Evolutionary conservation across 2,113 vertebrate species (phyloP).

Genomic region (Cavia porcellus): DNA sequence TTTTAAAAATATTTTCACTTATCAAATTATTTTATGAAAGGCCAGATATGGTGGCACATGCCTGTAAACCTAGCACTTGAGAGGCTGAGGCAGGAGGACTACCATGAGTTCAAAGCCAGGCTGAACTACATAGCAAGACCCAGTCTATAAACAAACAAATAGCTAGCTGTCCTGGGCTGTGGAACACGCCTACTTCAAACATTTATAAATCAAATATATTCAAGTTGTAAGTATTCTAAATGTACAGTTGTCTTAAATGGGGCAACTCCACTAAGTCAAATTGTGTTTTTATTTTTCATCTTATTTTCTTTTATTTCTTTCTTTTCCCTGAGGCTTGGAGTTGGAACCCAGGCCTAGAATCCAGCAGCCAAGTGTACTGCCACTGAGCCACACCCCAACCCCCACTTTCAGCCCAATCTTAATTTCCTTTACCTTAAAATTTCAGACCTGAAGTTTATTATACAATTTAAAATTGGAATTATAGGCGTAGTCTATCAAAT

Average conservation of each 20-base stretch:
- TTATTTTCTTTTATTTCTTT: background rate
- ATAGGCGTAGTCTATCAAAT: slow-evolving; percentile 7
- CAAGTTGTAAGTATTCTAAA: slow-evolving; percentile 37
- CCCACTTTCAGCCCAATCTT: slow-evolving; percentile 19
- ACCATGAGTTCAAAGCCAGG: background rate
- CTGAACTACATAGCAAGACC: background rate
- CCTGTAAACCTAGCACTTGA: background rate
- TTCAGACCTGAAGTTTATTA: background rate
- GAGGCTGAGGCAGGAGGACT: background rate
- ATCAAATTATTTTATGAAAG: background rate
- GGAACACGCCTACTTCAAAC: background rate
- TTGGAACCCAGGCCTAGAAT: background rate
- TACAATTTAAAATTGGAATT: slow-evolving; percentile 38
- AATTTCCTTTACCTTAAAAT: slow-evolving; percentile 57
- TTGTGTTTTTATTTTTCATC: background rate
- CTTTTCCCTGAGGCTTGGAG: background rate
- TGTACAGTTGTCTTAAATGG: slow-evolving; percentile 43
- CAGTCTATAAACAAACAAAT: background rate
- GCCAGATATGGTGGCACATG: background rate
- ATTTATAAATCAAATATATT: slow-evolving; percentile 52
- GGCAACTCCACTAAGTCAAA: background rate
- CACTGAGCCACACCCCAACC: background rate
- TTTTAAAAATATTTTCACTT: background rate
- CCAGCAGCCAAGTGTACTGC: background rate
- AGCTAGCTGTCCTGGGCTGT: background rate